Conservation (phyloP, 2,797 vertebrate species). For the Tiaroga cobitis region DNA sequence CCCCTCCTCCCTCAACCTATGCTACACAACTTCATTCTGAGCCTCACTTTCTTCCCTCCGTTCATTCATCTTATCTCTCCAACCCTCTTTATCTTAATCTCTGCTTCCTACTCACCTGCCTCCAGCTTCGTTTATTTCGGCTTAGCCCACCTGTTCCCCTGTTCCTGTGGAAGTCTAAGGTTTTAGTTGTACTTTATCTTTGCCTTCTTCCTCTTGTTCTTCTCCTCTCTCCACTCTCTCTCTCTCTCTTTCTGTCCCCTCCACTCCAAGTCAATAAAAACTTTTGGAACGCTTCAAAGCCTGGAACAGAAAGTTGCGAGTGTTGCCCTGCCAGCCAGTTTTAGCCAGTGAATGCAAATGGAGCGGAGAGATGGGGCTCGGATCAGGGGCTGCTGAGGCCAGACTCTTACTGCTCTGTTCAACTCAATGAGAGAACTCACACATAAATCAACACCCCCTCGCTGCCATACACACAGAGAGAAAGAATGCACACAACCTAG, state of each 20-base stretch:
- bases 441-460: conserved; percentile 50
- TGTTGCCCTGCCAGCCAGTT: conserved; percentile 73
- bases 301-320: conserved; percentile 74
- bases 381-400: conserved; percentile 70
- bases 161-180: conserved; percentile 18
- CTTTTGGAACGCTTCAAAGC: conserved; percentile 73
- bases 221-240: conserved; percentile 30
- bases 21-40: conserved; percentile 24
- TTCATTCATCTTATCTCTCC: conserved; percentile 56
- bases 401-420: conserved; percentile 34
- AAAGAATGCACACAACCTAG: conserved; percentile 27
- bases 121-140: conserved; percentile 47
- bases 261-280: conserved; percentile 55
- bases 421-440: conserved; percentile 42
- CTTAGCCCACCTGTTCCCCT: conserved; percentile 53
- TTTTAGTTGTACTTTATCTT: conserved; percentile 53
- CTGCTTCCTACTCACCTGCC: conserved; percentile 45
- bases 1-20: conserved; percentile 19
- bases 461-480: conserved; percentile 33
- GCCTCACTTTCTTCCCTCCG: conserved; percentile 9
- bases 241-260: conserved; percentile 22
- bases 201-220: conserved; percentile 52
- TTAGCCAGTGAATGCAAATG: conserved; percentile 81
- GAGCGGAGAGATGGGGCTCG: conserved; percentile 75
- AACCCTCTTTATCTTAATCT: conserved; percentile 44